Evolutionary conservation across 2,797 vertebrate species (phyloP).

Genomic region (Rhadinocentrus ornatus): DNA sequence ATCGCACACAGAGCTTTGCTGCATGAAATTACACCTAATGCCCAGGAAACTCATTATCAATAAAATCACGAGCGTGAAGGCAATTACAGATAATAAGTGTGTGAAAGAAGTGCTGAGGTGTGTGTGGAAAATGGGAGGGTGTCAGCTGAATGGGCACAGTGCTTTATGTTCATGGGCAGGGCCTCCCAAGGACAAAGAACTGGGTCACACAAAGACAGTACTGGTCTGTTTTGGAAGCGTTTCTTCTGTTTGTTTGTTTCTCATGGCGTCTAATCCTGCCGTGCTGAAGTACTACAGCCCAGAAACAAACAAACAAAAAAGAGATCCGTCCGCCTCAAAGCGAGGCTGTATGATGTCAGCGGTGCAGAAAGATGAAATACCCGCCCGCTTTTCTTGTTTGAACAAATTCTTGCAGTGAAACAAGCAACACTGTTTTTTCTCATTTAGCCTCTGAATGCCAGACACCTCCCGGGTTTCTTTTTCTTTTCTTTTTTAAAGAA

Average conservation of each 20-base stretch:
- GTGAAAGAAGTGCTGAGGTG: constrained; percentile 79
- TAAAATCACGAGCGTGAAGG: constrained; percentile 85
- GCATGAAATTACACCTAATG: constrained; percentile 85
- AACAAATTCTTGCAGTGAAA: constrained; percentile 63
- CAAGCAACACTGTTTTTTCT: constrained; percentile 63
- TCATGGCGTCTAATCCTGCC: constrained; percentile 66
- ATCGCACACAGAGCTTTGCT: constrained; percentile 72
- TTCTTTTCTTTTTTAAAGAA: constrained; percentile 27
- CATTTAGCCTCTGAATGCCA: constrained; percentile 64
- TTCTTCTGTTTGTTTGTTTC: constrained; percentile 58
- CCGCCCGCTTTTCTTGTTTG: constrained; percentile 43
- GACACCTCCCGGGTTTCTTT: constrained; percentile 27
- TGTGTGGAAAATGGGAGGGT: constrained; percentile 52
- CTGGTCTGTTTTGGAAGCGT: constrained; percentile 62
- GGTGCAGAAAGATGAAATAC: constrained; percentile 57
- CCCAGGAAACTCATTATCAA: constrained; percentile 85
- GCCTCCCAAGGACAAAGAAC: constrained; percentile 80
- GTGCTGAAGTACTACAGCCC: constrained; percentile 43
- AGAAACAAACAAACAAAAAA: constrained; percentile 48
- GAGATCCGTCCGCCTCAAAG: constrained; percentile 61
- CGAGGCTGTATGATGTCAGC: constrained; percentile 55
- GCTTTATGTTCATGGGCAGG: constrained; percentile 74
- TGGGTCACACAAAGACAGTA: constrained; percentile 79
- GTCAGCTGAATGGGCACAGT: constrained; percentile 67
- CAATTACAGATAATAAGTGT: constrained; percentile 85